phyloP scores from a whole-genome alignment of 2,797 vertebrate genomes.

The Tragopan temminckii region DNA sequence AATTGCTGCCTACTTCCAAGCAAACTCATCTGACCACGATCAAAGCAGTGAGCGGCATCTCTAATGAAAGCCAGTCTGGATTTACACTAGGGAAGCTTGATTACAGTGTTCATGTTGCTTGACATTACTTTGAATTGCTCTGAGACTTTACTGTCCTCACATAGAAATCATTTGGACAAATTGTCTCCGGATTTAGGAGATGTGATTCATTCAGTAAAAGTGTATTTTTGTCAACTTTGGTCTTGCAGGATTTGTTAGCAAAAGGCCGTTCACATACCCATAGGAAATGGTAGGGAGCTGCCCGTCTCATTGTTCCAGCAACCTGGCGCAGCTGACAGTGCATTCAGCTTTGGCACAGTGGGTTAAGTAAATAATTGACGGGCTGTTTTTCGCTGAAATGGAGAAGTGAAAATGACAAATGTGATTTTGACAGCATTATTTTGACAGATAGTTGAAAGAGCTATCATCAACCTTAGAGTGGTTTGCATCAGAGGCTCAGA shows the following conservation, averaged over 20 bases:
- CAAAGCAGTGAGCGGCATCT: background rate
- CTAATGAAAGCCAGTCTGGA: background rate
- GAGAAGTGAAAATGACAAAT: background rate
- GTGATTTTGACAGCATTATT: background rate
- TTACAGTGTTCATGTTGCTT: background rate
- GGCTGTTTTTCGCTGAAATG: background rate
- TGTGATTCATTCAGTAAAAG: background rate
- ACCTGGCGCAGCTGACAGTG: background rate
- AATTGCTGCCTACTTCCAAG: background rate
- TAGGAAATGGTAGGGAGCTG: background rate
- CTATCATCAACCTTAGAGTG: fast-evolving
- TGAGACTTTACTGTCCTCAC: background rate
- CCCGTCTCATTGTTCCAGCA: background rate
- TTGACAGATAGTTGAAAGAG: background rate
- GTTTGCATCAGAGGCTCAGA: background rate
- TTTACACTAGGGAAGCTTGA: background rate
- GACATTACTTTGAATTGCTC: background rate
- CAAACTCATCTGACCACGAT: background rate
- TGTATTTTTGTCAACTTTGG: background rate
- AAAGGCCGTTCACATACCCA: background rate
- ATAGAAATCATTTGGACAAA: background rate
- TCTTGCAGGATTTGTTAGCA: background rate
- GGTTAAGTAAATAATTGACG: background rate
- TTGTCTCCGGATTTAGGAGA: background rate
- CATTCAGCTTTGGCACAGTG: background rate